Evolutionary conservation across 2,888 invertebrate genomes (phyloP), one percentile per base, ranked within the genome.

Genomic region (Diplazon laetatorius): DNA sequence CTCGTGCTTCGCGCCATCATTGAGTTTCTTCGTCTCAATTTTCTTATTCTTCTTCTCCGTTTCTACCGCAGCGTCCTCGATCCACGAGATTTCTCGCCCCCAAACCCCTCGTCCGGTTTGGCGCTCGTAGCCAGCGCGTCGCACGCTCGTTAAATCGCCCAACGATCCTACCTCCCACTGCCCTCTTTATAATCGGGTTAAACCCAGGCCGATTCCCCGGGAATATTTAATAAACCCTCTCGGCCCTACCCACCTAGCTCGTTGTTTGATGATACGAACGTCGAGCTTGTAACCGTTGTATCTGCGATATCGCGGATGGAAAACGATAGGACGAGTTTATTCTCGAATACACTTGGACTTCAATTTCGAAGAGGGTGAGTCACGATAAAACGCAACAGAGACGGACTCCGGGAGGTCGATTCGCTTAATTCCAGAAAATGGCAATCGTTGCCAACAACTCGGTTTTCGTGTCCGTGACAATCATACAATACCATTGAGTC

Each of bases 401-500:
- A 50, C 66, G 44, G 72, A 71, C 62, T 69, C 55, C 16, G 59
- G 44, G 71, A 76, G 77, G 71, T 80, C 76, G 73, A 82, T 82
- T 80, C 78, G 80, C 78, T 82, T 77, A 79, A 82, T 80, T 82
- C 80, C 78, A 77, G 65, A 79, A 76, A 78, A 74, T 71, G 65
- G 62, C 59, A 72, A 57, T 71, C 74, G 60, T 72, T 77, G 80
- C 75, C 74, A 80, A 78, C 77, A 77, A 66, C 78, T 78, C 71
- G 65, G 22, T 66, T 46, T 59, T 50, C 72, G 69, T 18, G 42
- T 44, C 44, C 63, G 69, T 55, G 73, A 62, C 52, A 68, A 73
- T 75, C 75, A 76, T 80, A 80, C 80, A 82, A 82, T 82, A 81
- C 80, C 78, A 81, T 81, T 81, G 80, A 82, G 78, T 80, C 59